Conservation (phyloP, 2,797 vertebrate species). For the Mormyrus proboscirostris region DNA sequence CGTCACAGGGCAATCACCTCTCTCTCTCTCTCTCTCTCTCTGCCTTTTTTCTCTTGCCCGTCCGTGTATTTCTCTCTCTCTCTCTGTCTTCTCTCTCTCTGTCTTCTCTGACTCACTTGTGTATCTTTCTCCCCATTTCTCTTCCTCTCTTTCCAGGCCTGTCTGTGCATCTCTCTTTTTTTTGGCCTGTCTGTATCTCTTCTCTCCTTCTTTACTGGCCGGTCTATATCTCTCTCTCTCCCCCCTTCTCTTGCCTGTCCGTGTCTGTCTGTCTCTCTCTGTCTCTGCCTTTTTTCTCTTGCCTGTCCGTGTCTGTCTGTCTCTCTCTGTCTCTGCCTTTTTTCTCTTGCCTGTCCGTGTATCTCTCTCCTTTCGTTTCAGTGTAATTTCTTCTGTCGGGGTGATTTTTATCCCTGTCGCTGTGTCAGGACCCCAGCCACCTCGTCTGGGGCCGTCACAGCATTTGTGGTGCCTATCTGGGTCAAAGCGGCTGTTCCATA, state of each 20-base stretch:
- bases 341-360: not conserved
- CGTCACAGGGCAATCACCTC: not conserved
- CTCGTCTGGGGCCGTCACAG: slow-evolving; percentile 4
- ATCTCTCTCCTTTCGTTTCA: not conserved
- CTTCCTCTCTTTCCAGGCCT: not conserved
- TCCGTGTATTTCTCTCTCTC: not conserved
- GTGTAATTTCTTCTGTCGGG: not conserved
- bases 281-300: not conserved
- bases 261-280: not conserved
- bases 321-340: not conserved
- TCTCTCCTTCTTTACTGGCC: not conserved
- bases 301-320: slow-evolving; percentile 7
- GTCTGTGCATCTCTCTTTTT: slow-evolving; percentile 12
- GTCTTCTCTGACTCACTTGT: not conserved
- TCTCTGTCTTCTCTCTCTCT: not conserved
- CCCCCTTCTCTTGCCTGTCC: not conserved
- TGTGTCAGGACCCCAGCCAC: not conserved
- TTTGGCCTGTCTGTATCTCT: not conserved
- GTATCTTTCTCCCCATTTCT: not conserved
- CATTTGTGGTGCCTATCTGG: slow-evolving; percentile 30
- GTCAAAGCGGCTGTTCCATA: slow-evolving; percentile 36
- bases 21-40: not conserved
- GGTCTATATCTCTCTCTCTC: not conserved
- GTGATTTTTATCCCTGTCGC: not conserved
- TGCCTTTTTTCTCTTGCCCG: not conserved